Base-by-base conservation (phyloP, 2,797 vertebrate species). In the Xiphophorus birchmanni region DNA sequence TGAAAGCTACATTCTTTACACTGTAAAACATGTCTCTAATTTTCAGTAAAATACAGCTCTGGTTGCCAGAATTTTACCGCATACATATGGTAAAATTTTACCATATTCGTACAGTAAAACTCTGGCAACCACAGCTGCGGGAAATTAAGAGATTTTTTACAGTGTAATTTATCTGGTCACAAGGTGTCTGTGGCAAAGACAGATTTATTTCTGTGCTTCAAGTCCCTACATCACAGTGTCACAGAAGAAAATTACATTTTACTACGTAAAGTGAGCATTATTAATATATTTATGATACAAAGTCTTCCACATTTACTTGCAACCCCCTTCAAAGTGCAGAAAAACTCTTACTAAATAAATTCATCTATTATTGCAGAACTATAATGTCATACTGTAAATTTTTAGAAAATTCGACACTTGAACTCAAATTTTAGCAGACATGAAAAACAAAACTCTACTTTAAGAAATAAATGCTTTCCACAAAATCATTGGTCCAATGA, bases 131-230 rank as follows among this genome's bases (percentile, higher is more conserved):
- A 52, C 50, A 21, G 17, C 48, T 50, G 48, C 2, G 5, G 18
- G 18, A 21, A 50, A 7, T 50, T 6, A 7, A 50, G 18, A 21
- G 6, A 50, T 21, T 21, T 50, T 52, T 52, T 7, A 23, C 50
- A 52, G 50, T 78, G 79, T 85, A 54, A 86, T 60, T 86, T 85
- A 86, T 90, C 83, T 85, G 84, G 63, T 81, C 80, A 82, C 82
- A 88, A 80, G 10, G 67, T 71, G 81, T 88, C 82, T 86, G 80
- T 82, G 88, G 90, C 88, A 80, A 76, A 82, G 79, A 84, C 80
- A 17, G 50, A 83, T 87, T 80, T 90, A 90, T 90, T 91, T 91
- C 75, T 80, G 82, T 76, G 84, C 76, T 74, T 77, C 67, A 79
- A 45, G 42, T 77, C 82, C 35, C 69, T 76, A 65, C 73, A 77